Evolutionary conservation across 1,140 invertebrate species (phyloP).

Genomic region (Drosophila jambulina): DNA sequence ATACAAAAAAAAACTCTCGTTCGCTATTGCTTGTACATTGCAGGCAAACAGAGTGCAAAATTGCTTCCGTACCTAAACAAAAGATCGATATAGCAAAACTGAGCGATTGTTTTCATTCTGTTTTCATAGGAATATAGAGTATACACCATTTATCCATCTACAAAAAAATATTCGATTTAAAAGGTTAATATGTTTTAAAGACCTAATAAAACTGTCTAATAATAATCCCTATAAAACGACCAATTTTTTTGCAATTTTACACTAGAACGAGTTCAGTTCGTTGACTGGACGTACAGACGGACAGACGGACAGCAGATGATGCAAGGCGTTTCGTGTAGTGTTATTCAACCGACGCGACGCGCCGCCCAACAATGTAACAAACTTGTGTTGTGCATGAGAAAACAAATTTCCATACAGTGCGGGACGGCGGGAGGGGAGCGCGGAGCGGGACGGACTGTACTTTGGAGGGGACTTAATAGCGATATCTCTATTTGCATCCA

Average conservation of each 20-base stretch:
- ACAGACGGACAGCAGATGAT: conserved; percentile 20
- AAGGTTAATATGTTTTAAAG: background rate
- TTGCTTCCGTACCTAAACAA: no score
- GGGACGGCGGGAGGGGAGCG: background rate
- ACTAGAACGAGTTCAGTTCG: conserved; percentile 37
- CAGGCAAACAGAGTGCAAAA: background rate
- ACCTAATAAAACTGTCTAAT: background rate
- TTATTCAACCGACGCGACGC: conserved; percentile 35
- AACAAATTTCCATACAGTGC: conserved; percentile 38
- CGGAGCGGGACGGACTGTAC: background rate
- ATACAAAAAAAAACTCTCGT: background rate
- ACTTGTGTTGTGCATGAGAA: conserved; percentile 46
- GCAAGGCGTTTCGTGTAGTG: conserved; percentile 37
- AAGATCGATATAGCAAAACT: no score
- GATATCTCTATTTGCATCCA: conserved; percentile 26
- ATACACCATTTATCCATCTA: no score
- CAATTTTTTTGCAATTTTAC: background rate
- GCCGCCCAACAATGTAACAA: conserved; percentile 27
- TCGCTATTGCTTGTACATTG: background rate
- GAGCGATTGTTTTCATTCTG: no score
- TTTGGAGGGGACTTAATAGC: conserved; percentile 29
- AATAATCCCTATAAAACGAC: background rate
- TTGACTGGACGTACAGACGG: conserved; percentile 3
- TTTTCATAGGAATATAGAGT: no score
- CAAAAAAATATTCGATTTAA: no score